phyloP scores from a whole-genome alignment of 2,888 invertebrate species.

The Ypsolopha scabrella region DNA sequence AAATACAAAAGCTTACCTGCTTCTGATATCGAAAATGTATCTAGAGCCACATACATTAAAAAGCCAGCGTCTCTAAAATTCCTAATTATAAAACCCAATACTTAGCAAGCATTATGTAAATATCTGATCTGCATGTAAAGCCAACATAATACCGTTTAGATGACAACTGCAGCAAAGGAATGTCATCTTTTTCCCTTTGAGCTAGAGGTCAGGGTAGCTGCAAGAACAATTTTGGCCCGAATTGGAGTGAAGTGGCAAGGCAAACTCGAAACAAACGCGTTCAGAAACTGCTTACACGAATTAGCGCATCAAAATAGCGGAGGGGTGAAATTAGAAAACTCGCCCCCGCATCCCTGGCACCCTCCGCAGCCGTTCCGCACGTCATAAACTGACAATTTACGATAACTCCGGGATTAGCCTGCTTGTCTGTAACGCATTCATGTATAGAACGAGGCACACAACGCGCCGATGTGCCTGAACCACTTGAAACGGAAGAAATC shows the following conservation, averaged over 20 bases:
- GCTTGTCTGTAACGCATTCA: conserved; percentile 66
- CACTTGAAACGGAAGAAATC: background rate
- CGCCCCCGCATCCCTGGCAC: conserved; percentile 28
- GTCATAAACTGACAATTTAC: conserved; percentile 73
- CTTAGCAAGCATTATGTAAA: conserved; percentile 1
- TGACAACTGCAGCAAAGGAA: conserved; percentile 4
- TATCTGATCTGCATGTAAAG: conserved; percentile 35
- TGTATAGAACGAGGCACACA: conserved; percentile 7
- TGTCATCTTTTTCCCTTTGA: conserved; percentile 21
- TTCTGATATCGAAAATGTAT: background rate
- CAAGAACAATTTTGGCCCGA: conserved; percentile 19
- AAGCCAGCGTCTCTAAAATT: background rate
- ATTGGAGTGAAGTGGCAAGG: conserved; percentile 35
- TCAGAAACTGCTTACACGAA: conserved; percentile 70
- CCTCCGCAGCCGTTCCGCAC: conserved; percentile 62
- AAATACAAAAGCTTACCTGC: no score
- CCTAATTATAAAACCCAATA: background rate
- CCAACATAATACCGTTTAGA: background rate
- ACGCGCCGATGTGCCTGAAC: background rate
- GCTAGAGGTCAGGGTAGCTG: conserved; percentile 19
- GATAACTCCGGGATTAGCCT: conserved; percentile 70
- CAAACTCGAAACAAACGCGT: conserved; percentile 63
- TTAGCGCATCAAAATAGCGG: conserved; percentile 67
- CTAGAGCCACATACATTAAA: background rate
- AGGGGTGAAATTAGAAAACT: conserved; percentile 67